Conservation (phyloP, 2,113 vertebrate genomes). For the Phylloscopus trochilus region DNA sequence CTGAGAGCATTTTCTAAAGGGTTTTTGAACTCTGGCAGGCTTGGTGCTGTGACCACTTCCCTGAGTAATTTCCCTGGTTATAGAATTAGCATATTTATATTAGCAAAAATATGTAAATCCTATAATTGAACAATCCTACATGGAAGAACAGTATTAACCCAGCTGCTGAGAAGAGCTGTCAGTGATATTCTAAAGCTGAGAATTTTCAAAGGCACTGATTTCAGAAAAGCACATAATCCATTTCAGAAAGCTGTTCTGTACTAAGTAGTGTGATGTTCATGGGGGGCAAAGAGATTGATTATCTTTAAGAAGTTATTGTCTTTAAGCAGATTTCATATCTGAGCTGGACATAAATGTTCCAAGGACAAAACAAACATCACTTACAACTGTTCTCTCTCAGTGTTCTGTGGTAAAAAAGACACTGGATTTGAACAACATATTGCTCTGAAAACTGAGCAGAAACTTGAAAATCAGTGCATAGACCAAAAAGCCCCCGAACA, state of each 20-base stretch:
- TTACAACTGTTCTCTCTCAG: neutral
- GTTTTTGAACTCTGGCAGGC: neutral
- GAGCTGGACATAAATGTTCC: neutral
- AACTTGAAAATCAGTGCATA: neutral
- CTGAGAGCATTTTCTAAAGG: neutral
- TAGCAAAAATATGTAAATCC: neutral
- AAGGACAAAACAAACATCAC: neutral
- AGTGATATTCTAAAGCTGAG: neutral
- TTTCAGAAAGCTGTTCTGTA: neutral
- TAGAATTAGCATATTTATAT: neutral
- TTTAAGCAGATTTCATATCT: neutral
- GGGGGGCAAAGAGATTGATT: neutral
- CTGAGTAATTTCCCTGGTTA: neutral
- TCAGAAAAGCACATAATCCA: neutral
- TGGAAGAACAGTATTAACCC: neutral
- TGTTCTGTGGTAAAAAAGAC: neutral
- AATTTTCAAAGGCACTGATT: neutral
- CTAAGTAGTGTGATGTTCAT: neutral
- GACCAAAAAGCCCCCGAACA: rapidly evolving
- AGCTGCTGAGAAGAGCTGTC: neutral
- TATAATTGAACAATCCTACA: neutral
- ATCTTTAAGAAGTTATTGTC: neutral
- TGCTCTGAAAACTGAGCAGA: neutral
- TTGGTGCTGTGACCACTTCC: neutral
- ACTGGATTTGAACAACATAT: neutral